Evolutionary conservation across 2,113 vertebrate genomes (phyloP).

Genomic region (Neodontobutis hainanensis): DNA sequence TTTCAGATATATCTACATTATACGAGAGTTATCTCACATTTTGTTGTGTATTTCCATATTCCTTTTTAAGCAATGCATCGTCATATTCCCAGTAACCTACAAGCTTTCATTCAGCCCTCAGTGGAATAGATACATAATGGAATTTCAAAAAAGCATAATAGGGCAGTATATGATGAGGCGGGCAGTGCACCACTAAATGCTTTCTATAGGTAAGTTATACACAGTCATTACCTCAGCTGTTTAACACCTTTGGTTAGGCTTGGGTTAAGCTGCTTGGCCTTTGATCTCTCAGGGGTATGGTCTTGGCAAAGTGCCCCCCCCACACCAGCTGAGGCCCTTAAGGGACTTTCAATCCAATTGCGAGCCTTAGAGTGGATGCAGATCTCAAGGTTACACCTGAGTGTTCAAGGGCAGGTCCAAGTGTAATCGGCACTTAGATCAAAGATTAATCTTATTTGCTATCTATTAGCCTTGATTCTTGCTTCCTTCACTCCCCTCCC

Average conservation of each 20-base stretch:
- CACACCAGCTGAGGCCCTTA: conserved; percentile 81
- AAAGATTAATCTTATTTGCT: conserved; percentile 99
- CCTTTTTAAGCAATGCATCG: background rate
- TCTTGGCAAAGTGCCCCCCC: conserved; percentile 86
- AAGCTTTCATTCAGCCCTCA: conserved; percentile 2
- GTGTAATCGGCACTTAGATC: conserved; percentile 99
- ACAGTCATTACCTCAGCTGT: conserved; percentile 75
- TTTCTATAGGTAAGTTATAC: conserved; percentile 60
- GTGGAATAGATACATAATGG: conserved; percentile 19
- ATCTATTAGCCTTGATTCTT: conserved; percentile 99
- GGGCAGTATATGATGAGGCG: conserved; percentile 11
- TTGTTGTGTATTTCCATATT: conserved; percentile 3
- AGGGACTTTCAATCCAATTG: conserved; percentile 95
- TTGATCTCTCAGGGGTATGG: conserved; percentile 79
- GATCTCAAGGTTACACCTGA: conserved; percentile 99
- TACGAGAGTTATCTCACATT: background rate
- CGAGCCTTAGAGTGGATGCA: conserved; percentile 88
- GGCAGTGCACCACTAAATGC: conserved; percentile 32
- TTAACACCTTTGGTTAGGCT: conserved; percentile 80
- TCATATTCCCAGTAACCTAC: background rate
- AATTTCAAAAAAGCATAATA: conserved; percentile 30
- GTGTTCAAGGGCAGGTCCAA: conserved; percentile 99
- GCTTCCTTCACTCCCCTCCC: conserved; percentile 92
- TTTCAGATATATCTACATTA: background rate
- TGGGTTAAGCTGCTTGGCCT: conserved; percentile 81